Base-by-base conservation (phyloP, 2,888 invertebrate species). In the Nymphalis c-album region DNA sequence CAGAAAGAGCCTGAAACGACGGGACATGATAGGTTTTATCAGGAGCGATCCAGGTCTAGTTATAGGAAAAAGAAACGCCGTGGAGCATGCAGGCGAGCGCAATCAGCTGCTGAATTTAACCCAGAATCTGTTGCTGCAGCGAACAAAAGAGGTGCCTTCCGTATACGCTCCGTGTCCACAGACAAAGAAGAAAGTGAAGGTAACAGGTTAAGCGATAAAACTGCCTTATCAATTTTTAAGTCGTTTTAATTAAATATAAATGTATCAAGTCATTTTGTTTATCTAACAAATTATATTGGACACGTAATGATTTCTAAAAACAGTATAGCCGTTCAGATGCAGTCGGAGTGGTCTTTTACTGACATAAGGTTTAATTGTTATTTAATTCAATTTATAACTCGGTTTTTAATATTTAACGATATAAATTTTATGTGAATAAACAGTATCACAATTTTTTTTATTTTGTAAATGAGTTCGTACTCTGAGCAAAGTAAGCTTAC, bases 21-120 rank as follows among this genome's bases (percentile, higher is more conserved):
- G 8, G 97, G 96, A 0, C 97, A 97, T 78, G 97, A 97, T 78
- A 92, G 96, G 76, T 97, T 96, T 82, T 96, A 95, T 77, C 95
- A 95, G 80, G 94, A 95, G 68, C 80, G 95, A 0, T 92, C 94
- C 0, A 81, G 92, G 70, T 86, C 91, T 0, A 92, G 89, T 65
- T 92, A 90, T 40, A 86, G 89, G 78, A 91, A 92, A 84, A 93
- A 91, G 81, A 93, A 94, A 81, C 93, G 91, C 55, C 91, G 90
- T n/a, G 93, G 90, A 18, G 93, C 94, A n/a, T 93, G 94, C 70
- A 90, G 94, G 69, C 87, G 95, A 68, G 94, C 95, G 31, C 95
- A 95, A 82, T 95, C 95, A 16, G 95, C 95, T 0, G 94, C 94
- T 3, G 95, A 95, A 79, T 91, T 95, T 75, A 94, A 95, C 75